phyloP scores from a whole-genome alignment of 2,797 vertebrate genomes.

The Sebastes minor region DNA sequence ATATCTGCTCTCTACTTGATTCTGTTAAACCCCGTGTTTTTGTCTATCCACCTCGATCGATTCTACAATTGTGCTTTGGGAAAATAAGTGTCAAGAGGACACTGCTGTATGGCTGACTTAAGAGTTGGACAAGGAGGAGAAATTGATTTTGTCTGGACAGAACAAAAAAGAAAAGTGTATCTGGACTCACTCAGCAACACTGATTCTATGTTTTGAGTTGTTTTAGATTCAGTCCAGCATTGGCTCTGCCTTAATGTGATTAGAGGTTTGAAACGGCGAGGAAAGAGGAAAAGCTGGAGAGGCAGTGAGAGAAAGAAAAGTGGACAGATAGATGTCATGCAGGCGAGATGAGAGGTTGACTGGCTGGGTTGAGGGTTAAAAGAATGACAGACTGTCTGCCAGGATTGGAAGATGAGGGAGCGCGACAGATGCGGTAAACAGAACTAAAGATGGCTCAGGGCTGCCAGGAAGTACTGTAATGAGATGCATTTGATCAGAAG shows the following conservation, averaged over 20 bases:
- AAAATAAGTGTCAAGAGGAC: constrained; percentile 30
- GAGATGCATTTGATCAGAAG: constrained; percentile 58
- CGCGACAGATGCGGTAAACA: constrained; percentile 54
- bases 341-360: constrained; percentile 33
- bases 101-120: constrained; percentile 20
- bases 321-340: constrained; percentile 31
- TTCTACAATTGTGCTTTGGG: not conserved
- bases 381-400: constrained; percentile 45
- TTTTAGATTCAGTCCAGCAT: constrained; percentile 41
- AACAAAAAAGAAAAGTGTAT: constrained; percentile 26
- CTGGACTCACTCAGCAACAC: constrained; percentile 17
- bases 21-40: not conserved
- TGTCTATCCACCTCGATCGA: not conserved
- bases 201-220: constrained; percentile 18
- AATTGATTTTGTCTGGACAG: constrained; percentile 51
- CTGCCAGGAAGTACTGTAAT: constrained; percentile 58
- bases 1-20: not conserved
- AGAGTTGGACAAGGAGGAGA: constrained; percentile 30
- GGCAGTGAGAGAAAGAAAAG: constrained; percentile 16
- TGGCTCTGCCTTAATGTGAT: constrained; percentile 44
- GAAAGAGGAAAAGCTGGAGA: constrained; percentile 15
- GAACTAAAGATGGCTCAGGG: constrained; percentile 28
- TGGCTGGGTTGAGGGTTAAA: constrained; percentile 29
- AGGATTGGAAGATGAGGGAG: constrained; percentile 40
- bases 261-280: constrained; percentile 46